These are phyloP conservation scores for Pionites leucogaster DNA, from an alignment of 2,113 vertebrate species.

Conservation along the genomic window DNA sequence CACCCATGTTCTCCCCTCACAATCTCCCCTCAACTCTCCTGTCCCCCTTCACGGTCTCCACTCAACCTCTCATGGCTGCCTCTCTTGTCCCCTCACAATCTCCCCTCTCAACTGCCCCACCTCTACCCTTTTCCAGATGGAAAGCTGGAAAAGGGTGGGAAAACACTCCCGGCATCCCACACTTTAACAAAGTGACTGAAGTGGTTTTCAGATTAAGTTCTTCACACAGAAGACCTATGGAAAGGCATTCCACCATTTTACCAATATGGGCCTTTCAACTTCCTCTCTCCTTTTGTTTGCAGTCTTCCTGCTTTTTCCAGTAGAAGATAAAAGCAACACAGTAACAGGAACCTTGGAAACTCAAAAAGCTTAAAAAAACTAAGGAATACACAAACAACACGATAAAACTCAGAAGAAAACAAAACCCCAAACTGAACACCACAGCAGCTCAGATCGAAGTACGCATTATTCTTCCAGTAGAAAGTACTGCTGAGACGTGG, in stretches of 20 bases:
- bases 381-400: background rate
- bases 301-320: background rate
- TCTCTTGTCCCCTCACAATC: too few species aligned
- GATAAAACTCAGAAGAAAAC: background rate
- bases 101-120: background rate
- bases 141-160: background rate
- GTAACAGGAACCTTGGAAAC: background rate
- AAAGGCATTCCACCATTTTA: background rate
- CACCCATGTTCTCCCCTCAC: background rate
- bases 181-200: background rate
- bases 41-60: background rate
- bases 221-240: background rate
- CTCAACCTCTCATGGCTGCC: background rate
- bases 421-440: background rate
- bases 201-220: background rate
- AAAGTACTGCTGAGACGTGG: background rate
- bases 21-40: background rate
- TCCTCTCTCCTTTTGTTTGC: background rate
- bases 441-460: background rate
- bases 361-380: background rate
- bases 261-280: background rate
- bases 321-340: background rate
- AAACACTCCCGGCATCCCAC: background rate
- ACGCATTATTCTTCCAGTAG: background rate
- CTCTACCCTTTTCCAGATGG: background rate